These are phyloP conservation scores for Lemur catta DNA, from an alignment of 2,797 vertebrate species.

Conservation along the genomic window DNA sequence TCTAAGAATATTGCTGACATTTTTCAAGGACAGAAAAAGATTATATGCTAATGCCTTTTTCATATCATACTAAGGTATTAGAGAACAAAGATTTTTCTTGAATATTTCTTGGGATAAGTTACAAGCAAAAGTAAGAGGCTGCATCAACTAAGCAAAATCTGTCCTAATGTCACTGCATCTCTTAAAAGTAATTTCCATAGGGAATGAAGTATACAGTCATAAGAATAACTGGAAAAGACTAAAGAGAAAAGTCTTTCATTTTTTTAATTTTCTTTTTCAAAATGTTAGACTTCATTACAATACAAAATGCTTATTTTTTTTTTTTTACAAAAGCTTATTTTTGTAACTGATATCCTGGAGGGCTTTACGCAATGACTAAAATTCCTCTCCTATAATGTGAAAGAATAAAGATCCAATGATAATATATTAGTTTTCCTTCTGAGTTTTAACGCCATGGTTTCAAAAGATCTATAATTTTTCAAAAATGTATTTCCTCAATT, in stretches of 20 bases:
- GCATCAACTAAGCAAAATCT: not conserved
- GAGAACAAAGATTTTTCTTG: not conserved
- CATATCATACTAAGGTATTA: slow-evolving; percentile 7
- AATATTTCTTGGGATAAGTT: slow-evolving; percentile 15
- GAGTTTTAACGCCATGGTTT: slow-evolving; percentile 23
- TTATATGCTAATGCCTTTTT: slow-evolving; percentile 21
- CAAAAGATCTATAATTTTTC: not conserved
- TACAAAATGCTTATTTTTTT: not conserved
- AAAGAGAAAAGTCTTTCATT: not conserved
- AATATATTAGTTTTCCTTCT: slow-evolving; percentile 14
- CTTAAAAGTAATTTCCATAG: slow-evolving; percentile 26
- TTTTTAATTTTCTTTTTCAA: not conserved
- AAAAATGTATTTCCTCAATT: slow-evolving; percentile 1
- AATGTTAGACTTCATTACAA: not conserved
- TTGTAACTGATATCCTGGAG: slow-evolving; percentile 9
- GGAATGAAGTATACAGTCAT: not conserved
- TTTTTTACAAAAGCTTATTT: not conserved
- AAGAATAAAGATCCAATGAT: slow-evolving; percentile 4
- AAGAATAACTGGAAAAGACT: not conserved
- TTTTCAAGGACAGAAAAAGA: slow-evolving; percentile 33
- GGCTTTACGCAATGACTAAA: slow-evolving; percentile 32
- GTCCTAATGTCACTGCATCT: not conserved
- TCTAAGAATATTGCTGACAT: not conserved
- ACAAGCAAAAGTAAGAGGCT: slow-evolving; percentile 14
- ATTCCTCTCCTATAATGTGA: slow-evolving; percentile 31